These are phyloP conservation scores for Siniperca knerii DNA, from an alignment of 2,113 vertebrate genomes.

Conservation along the genomic window DNA sequence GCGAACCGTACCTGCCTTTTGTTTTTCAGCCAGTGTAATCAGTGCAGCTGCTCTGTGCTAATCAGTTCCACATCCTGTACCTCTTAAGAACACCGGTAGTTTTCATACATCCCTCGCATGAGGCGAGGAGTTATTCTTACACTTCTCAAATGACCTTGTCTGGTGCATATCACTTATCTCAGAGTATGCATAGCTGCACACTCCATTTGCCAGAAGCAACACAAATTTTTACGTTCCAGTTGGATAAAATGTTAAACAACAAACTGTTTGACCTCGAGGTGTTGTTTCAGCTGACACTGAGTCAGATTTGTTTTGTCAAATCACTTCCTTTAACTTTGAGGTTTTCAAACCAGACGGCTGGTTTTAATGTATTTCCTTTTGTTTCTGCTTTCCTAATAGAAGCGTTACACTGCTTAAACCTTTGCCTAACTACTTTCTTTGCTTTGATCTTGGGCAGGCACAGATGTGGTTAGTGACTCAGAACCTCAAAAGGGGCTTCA, in stretches of 20 bases:
- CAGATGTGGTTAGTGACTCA: constrained; percentile 73
- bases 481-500: constrained; percentile 49
- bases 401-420: constrained; percentile 41
- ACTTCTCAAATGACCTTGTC: constrained; percentile 47
- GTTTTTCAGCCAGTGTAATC: constrained; percentile 60
- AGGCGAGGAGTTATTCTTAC: constrained; percentile 16
- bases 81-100: constrained; percentile 28
- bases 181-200: constrained; percentile 35
- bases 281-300: constrained; percentile 53
- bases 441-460: constrained; percentile 59
- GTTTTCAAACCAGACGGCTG: constrained; percentile 46
- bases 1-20: constrained; percentile 57
- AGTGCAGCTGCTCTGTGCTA: constrained; percentile 58
- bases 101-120: constrained; percentile 33
- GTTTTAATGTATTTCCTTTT: constrained; percentile 53
- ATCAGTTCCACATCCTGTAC: constrained; percentile 55
- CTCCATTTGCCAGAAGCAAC: constrained; percentile 55
- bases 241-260: constrained; percentile 44
- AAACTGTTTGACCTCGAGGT: constrained; percentile 50
- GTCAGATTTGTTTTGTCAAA: constrained; percentile 53
- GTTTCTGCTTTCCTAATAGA: constrained; percentile 33
- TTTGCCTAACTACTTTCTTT: constrained; percentile 32
- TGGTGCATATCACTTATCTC: constrained; percentile 49
- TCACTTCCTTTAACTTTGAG: constrained; percentile 53
- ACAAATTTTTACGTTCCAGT: constrained; percentile 7